Base-by-base conservation (phyloP, 1,140 invertebrate genomes). In the Pseudobourletiella spinata region DNA sequence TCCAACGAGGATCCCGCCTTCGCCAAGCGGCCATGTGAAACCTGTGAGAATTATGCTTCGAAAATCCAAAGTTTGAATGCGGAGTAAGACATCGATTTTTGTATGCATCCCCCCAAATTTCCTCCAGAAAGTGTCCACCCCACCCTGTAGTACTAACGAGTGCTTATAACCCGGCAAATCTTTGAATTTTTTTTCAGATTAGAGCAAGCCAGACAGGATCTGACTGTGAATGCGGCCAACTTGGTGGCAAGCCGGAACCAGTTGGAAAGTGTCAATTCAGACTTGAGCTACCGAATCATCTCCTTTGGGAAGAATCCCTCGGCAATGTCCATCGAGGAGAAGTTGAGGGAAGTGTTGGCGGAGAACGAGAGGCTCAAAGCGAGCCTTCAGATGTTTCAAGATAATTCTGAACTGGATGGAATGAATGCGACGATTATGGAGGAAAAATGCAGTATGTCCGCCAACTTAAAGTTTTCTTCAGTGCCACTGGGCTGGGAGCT, bases 281-380 rank as follows among this genome's bases (percentile, higher is more conserved):
- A 48, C 22, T 48, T 48, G 46, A 48, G 46, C 24, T 48, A 48
- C 18, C 61, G 62, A 59, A 61, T 69, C n/a, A 58, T 69, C 16
- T 59, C 67, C 11, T 69, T 63, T 43, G 63, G 61, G 20, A 65
- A 57, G 11, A 69, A 69, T 50, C 67, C 67, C 18, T 69, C 67
- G 1, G 29, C 57, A 54, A n/a, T 69, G 15, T 56, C 67, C 1
- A 30, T 64, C 3, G 63, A 69, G 22, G 56, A 57, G 4, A 44
- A 60, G 32, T 44, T 69, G 14, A 62, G 59, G 26, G 63, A 69
- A 46, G 20, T 58, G 4, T 28, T 60, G 3, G 54, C 32, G 11
- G 67, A 69, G 55, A 69, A 65, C 29, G 61, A 65, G 25, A 22
- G 32, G 35, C 35, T 69, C n/a, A 65, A 65, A 50, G 59, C 48